phyloP scores from a whole-genome alignment of 2,113 vertebrate genomes.

The Circaetus gallicus region DNA sequence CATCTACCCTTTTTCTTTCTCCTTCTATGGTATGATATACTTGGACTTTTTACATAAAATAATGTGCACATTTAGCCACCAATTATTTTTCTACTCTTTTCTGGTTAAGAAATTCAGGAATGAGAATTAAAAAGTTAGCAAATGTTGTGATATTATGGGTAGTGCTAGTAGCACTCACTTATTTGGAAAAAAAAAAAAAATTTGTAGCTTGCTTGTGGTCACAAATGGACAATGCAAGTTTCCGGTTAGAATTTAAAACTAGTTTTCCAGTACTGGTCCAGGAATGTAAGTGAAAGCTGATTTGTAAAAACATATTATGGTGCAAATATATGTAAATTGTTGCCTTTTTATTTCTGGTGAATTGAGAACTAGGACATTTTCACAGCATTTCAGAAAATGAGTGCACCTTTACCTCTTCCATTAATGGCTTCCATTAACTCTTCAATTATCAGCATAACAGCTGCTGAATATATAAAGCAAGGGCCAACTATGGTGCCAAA shows the following conservation, averaged over 20 bases:
- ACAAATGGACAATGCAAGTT: background rate
- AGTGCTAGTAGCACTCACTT: background rate
- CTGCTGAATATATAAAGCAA: background rate
- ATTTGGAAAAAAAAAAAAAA: background rate
- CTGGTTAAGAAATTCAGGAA: background rate
- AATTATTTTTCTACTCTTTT: background rate
- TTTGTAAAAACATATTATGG: conserved; percentile 10
- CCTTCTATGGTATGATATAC: background rate
- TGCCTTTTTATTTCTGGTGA: conserved; percentile 10
- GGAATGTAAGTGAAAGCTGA: background rate
- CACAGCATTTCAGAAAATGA: background rate
- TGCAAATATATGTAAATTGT: background rate
- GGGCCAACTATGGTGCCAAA: background rate
- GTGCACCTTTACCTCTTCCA: background rate
- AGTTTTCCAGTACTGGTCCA: background rate
- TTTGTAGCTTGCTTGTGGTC: background rate
- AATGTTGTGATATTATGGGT: background rate
- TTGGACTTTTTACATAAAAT: background rate
- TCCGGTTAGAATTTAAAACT: conserved; percentile 11
- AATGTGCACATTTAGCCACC: background rate
- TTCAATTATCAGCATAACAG: background rate
- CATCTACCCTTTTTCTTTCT: background rate
- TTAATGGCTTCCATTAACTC: conserved; percentile 21
- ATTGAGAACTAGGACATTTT: background rate
- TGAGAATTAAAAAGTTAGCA: background rate